Conservation (phyloP, 2,113 vertebrate species). For the Ondatra zibethicus region DNA sequence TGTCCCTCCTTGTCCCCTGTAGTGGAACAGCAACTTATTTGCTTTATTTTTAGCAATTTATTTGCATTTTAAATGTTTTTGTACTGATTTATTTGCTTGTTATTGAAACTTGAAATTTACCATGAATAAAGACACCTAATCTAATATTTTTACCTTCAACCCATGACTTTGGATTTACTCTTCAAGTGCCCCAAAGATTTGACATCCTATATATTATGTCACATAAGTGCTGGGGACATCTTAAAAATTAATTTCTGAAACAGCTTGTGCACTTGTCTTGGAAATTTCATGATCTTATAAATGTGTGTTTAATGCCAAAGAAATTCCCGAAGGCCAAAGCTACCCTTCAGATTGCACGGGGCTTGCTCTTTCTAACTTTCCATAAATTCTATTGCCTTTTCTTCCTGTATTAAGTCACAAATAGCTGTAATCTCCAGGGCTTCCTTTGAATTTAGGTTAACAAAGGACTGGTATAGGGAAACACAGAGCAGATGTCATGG, state of each 20-base stretch:
- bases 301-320: constrained; percentile 32
- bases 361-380: background rate
- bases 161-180: background rate
- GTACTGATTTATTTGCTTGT: background rate
- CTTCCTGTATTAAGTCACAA: background rate
- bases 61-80: background rate
- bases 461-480: background rate
- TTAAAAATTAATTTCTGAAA: constrained; percentile 34
- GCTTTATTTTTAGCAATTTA: background rate
- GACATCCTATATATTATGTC: background rate
- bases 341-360: background rate
- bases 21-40: background rate
- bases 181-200: background rate
- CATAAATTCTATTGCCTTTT: constrained; percentile 24
- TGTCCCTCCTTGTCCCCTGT: background rate
- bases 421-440: background rate
- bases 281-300: constrained; percentile 5
- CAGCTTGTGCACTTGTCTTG: constrained; percentile 37
- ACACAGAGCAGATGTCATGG: background rate
- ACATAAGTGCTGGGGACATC: background rate
- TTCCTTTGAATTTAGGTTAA: constrained; percentile 46
- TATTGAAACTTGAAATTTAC: background rate
- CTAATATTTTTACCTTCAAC: background rate
- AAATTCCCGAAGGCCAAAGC: constrained; percentile 27
- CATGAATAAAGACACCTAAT: background rate